Percentiles rank a stretch among this genome's conserved stretches.
These are phyloP conservation scores for Bathybates hornii DNA, from an alignment of 2,113 vertebrate genomes.

Conservation along the genomic window DNA sequence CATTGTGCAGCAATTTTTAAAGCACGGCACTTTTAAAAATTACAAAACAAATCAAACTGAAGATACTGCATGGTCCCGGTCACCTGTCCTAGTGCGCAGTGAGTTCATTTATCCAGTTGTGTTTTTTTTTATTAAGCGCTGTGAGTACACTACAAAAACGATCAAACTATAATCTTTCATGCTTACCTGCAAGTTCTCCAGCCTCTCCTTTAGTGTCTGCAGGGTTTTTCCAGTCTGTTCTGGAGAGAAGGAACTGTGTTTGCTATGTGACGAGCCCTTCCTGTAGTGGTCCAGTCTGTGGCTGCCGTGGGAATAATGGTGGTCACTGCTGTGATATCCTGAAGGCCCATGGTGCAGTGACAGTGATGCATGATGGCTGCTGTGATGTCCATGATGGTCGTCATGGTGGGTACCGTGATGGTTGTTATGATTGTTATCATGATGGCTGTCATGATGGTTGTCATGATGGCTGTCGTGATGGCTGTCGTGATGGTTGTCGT, in stretches of 20 bases:
- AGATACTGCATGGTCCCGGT: background rate
- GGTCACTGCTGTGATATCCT: constrained; percentile 27
- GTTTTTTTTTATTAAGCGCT: background rate
- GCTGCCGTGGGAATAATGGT: constrained; percentile 51
- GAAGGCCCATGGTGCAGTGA: constrained; percentile 29
- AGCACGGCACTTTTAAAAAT: fast-evolving
- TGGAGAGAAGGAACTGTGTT: constrained; percentile 60
- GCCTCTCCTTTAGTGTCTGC: constrained; percentile 76
- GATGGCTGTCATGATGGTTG: background rate
- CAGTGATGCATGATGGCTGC: constrained; percentile 27
- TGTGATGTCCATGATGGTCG: constrained; percentile 30
- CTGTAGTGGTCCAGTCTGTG: constrained; percentile 58
- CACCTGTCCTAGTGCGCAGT: background rate
- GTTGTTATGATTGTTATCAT: background rate
- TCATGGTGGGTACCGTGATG: constrained; percentile 24
- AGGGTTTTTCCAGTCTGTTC: constrained; percentile 75
- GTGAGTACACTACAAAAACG: fast-evolving
- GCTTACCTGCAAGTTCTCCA: constrained; percentile 77
- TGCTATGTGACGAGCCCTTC: constrained; percentile 40
- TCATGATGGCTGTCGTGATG: background rate
- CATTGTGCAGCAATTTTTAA: background rate
- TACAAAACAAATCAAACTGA: background rate
- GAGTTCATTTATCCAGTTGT: background rate
- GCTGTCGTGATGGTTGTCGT: background rate
- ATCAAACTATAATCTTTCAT: background rate